These are phyloP conservation scores for Apodemia mormo DNA, from an alignment of 2,888 invertebrate species.

Conservation along the genomic window DNA sequence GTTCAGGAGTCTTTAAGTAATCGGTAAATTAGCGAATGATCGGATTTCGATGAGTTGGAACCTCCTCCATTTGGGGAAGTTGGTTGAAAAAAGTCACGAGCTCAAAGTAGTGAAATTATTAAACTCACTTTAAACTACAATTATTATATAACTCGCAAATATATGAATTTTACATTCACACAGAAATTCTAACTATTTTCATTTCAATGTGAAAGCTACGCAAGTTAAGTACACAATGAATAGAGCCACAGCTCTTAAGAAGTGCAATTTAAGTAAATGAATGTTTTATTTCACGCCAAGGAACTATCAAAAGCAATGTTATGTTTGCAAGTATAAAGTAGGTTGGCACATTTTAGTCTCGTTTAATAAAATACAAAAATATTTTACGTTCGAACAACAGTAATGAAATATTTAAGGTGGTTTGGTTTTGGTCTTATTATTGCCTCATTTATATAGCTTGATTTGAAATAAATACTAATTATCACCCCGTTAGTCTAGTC, in stretches of 20 bases:
- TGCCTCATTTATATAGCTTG: no score
- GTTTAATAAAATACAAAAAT: slow-evolving; percentile 8
- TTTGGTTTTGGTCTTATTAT: not conserved
- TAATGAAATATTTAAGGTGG: not conserved
- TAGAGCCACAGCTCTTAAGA: slow-evolving; percentile 12
- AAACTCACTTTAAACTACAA: not conserved
- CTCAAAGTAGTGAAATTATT: no score
- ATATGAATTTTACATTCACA: not conserved
- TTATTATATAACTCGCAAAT: not conserved
- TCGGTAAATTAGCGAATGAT: no score
- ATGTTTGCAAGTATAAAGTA: slow-evolving; percentile 12
- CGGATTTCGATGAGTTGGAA: no score
- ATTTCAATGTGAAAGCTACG: slow-evolving; percentile 1
- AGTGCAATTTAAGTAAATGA: slow-evolving; percentile 23
- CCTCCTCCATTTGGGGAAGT: no score
- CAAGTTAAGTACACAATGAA: slow-evolving; percentile 13
- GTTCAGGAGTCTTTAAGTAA: no score
- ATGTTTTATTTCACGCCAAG: slow-evolving; percentile 23
- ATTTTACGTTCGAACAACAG: not conserved
- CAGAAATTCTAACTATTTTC: not conserved
- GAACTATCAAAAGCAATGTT: slow-evolving; percentile 25
- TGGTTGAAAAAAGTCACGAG: no score
- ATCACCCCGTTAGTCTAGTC: no score
- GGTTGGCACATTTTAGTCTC: slow-evolving; percentile 1
- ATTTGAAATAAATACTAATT: no score